Evolutionary conservation across 1,140 invertebrate species (phyloP), one percentile per base, ranked within the genome.

Genomic region (Drosophila saltans): DNA sequence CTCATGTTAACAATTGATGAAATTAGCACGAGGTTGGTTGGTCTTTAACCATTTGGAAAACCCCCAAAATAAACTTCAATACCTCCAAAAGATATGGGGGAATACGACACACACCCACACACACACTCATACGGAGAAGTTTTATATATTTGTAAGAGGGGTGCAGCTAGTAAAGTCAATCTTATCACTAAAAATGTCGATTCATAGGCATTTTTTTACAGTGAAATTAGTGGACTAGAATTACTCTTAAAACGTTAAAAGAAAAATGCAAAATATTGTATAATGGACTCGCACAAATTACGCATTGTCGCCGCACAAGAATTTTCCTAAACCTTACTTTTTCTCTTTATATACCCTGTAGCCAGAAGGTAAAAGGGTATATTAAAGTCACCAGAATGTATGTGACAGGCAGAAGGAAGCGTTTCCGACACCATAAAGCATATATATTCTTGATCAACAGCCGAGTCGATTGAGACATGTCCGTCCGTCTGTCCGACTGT

Each of bases 21-120:
- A 69, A 75, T 75, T 62, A 43, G 59, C 40, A 76, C 74, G 74
- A 76, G 74, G 73, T 16, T 16, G 16, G 16, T 76, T 58, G 74
- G 74, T 77, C 66, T 76, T 58, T 30, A 8, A 28, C 1, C n/a
- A 41, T 16, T 43, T 43, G 73, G 73, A 75, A 75, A 75, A 52
- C 21, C 73, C 72, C 72, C 36, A 69, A 69, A 75, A 75, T 41
- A 75, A 48, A 48, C 45, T 10, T 26, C 2, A 24, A 16, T 16
- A 16, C 16, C 16, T 16, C 45, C 45, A 3, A 52, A 24, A 52
- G 45, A 52, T 52, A 52, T 52, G 45, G 45, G 33, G 45, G 45
- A 52, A 52, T 52, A 52, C 45, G 45, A 52, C 24, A 30, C 28
- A 30, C 4, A 30, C 4, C 2, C 4, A 30, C 28, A 30, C 4